Conservation (phyloP, 2,888 invertebrate genomes). For the Drosophila merina region DNA sequence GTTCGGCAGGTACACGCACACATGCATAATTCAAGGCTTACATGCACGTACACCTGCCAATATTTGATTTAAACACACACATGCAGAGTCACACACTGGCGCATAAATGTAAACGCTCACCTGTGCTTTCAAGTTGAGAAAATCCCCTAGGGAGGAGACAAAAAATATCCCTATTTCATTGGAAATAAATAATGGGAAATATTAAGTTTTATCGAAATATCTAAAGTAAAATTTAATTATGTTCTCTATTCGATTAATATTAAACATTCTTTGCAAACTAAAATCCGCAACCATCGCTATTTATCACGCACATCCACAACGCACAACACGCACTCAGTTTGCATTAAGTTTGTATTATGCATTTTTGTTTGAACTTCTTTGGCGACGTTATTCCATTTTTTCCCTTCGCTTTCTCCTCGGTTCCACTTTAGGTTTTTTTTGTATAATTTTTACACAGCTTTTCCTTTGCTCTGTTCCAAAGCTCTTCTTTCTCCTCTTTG, state of each 20-base stretch:
- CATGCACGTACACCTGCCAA: conserved; percentile 54
- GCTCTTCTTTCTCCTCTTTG: not conserved
- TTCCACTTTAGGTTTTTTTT: not conserved
- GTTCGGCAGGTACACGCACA: conserved; percentile 25
- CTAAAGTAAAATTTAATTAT: no score
- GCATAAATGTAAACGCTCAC: not conserved
- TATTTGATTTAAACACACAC: conserved; percentile 54
- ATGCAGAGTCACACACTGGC: conserved; percentile 7
- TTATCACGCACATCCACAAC: conserved; percentile 1
- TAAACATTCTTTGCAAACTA: no score
- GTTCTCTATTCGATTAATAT: no score
- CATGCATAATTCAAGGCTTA: conserved; percentile 52
- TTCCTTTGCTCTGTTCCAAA: not conserved
- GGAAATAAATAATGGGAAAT: no score
- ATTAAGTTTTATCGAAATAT: no score
- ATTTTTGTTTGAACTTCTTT: conserved; percentile 55
- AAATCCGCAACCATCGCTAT: not conserved
- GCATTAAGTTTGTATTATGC: conserved; percentile 59
- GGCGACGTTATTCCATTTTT: conserved; percentile 30
- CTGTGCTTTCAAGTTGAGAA: not conserved
- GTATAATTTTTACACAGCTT: conserved; percentile 10
- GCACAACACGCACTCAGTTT: conserved; percentile 28
- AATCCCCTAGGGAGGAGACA: not conserved
- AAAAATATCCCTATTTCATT: not conserved
- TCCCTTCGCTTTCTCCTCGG: not conserved